Evolutionary conservation across 2,797 vertebrate genomes (phyloP), one percentile per base, ranked within the genome.

Genomic region (Trichosurus vulpecula): DNA sequence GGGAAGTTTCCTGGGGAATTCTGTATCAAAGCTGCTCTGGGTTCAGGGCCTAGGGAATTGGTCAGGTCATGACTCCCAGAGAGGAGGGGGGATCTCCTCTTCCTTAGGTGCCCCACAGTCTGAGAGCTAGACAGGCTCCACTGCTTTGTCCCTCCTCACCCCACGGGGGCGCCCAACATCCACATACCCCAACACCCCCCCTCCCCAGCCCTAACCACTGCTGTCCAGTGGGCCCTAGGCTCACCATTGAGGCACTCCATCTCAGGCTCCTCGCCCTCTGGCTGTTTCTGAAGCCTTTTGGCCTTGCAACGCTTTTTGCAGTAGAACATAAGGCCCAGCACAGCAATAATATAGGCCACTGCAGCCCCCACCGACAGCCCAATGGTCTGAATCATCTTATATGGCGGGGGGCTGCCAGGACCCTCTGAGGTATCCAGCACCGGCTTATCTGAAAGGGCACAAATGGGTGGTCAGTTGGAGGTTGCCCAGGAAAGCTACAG

Each of bases 381-480:
- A 0, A 99, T 99, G 94, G 99, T 99, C 98, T 99, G 99, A 99
- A 99, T 99, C 99, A 99, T 99, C 99, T 99, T 99, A 96, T 99
- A 99, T 1, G 99, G 99, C 0, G 99, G 99, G 96, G 98, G 99
- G 95, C 98, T 99, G 3, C 98, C 99, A 0, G 98, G 98, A 25
- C 98, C 97, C 0, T 97, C 98, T 0, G 98, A 97, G 0, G 56
- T 90, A 10, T 97, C 94, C 0, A 93, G 98, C 58, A 98, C 27
- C 0, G 99, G 99, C 97, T 99, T 99, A 54, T 99, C 99, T 99
- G 98, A n/a, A 95, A 95, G 14, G 41, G 55, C 13, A 97, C 56
- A 95, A 10, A 91, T 12, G 41, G 51, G 1, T 30, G 52, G 90
- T 90, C n/a, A 90, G 56, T 61, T 47, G 27, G 90, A 53, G 55